These are phyloP conservation scores for Nomada ferruginata DNA, from an alignment of 2,888 invertebrate species.

Conservation along the genomic window DNA sequence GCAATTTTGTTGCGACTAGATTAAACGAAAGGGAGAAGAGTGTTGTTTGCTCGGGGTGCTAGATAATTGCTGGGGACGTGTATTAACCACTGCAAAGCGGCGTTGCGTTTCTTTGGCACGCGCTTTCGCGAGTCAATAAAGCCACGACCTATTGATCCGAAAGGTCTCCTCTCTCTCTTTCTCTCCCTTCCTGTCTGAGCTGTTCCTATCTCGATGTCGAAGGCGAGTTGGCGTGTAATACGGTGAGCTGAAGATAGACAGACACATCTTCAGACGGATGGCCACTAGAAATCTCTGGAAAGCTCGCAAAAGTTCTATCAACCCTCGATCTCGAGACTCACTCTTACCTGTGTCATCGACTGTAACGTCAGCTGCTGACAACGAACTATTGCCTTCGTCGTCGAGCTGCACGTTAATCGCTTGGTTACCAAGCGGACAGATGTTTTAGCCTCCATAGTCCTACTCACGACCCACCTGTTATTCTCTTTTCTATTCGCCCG, in stretches of 20 bases:
- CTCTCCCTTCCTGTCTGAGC: constrained; percentile 18
- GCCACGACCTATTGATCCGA: constrained; percentile 70
- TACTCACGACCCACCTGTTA: constrained; percentile 46
- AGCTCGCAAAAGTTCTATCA: constrained; percentile 45
- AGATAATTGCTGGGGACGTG: constrained; percentile 39
- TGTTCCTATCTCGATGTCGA: constrained; percentile 46
- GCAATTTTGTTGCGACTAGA: no score
- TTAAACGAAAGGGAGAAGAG: constrained; percentile 18
- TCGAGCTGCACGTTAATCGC: constrained; percentile 33
- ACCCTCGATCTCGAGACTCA: constrained; percentile 39
- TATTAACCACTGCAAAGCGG: constrained; percentile 45
- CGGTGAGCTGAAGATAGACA: constrained; percentile 40
- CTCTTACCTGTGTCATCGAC: not conserved
- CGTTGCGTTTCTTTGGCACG: constrained; percentile 63
- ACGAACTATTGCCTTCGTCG: constrained; percentile 11
- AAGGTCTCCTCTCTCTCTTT: constrained; percentile 36
- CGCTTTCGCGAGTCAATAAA: constrained; percentile 70
- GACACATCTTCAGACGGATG: constrained; percentile 38
- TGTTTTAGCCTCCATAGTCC: constrained; percentile 17
- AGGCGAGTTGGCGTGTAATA: constrained; percentile 33
- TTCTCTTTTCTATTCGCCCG: not conserved
- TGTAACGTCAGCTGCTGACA: constrained; percentile 52
- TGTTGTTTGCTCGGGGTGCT: not conserved
- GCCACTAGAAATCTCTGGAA: constrained; percentile 31
- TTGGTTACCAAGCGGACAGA: constrained; percentile 16